These are phyloP conservation scores for Rhagoletis pomonella DNA, from an alignment of 1,140 invertebrate genomes.

Conservation along the genomic window DNA sequence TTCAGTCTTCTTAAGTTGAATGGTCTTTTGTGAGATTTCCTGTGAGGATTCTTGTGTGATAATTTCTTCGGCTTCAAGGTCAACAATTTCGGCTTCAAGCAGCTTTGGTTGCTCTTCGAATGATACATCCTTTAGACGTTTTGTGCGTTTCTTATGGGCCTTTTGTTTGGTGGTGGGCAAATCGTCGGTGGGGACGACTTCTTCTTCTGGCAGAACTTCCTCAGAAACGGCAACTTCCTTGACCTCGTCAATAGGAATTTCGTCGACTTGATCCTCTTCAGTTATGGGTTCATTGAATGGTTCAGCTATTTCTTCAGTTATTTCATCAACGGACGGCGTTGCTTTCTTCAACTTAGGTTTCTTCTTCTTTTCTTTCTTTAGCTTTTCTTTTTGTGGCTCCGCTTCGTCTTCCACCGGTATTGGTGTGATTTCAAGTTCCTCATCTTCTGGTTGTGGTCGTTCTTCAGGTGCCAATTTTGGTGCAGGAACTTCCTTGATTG, in stretches of 20 bases:
- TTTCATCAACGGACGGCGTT: conserved; percentile 69
- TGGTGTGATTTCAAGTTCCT: conserved; percentile 65
- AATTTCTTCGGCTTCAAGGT: conserved; percentile 66
- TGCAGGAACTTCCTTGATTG: conserved; percentile 68
- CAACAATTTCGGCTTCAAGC: conserved; percentile 66
- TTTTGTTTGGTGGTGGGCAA: conserved; percentile 66
- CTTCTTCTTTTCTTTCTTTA: conserved; percentile 71
- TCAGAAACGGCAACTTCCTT: conserved; percentile 69
- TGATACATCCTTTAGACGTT: conserved; percentile 67
- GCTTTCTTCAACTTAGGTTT: conserved; percentile 71
- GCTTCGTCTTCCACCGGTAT: conserved; percentile 65
- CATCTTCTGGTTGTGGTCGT: conserved; percentile 63
- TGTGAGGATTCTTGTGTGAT: conserved; percentile 66
- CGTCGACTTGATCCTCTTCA: conserved; percentile 73
- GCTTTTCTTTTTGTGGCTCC: conserved; percentile 63
- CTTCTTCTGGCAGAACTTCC: conserved; percentile 68
- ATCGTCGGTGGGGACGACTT: conserved; percentile 65
- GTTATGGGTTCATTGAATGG: conserved; percentile 70
- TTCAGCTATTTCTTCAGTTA: conserved; percentile 68
- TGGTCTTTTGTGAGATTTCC: conserved; percentile 73
- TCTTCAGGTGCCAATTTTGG: conserved; percentile 67
- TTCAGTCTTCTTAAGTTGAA: conserved; percentile 71
- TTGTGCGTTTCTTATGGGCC: conserved; percentile 72
- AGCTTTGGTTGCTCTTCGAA: conserved; percentile 69
- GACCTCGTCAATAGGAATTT: conserved; percentile 66